Evolutionary conservation across 2,113 vertebrate species (phyloP).

Genomic region (Dromiciops gliroides): DNA sequence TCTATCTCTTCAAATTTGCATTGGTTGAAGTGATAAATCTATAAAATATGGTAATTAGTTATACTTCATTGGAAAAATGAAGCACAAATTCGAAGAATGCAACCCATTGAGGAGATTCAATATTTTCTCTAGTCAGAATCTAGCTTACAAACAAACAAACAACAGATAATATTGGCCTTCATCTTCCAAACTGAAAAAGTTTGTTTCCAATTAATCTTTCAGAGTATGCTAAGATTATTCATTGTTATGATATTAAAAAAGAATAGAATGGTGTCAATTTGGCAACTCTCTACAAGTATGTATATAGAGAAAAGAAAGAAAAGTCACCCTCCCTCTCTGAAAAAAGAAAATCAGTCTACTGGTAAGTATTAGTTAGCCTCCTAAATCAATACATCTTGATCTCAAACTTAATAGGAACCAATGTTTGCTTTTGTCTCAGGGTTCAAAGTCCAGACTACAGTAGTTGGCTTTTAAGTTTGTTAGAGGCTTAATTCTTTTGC

Average conservation of each 20-base stretch:
- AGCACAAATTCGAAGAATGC: not conserved
- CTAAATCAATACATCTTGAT: constrained; percentile 67
- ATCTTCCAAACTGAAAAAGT: not conserved
- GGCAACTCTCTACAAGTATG: not conserved
- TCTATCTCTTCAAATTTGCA: not conserved
- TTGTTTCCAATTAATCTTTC: not conserved
- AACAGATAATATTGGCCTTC: not conserved
- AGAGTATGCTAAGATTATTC: not conserved
- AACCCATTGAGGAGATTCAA: not conserved
- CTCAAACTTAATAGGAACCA: constrained; percentile 62
- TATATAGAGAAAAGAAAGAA: not conserved
- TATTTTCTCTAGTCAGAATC: not conserved
- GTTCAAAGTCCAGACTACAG: constrained; percentile 76
- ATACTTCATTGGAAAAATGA: not conserved
- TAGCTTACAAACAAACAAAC: not conserved
- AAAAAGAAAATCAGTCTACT: constrained; percentile 29
- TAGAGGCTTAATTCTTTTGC: constrained; percentile 74
- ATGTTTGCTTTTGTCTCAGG: constrained; percentile 59
- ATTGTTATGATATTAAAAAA: not conserved
- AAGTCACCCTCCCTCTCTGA: constrained; percentile 36
- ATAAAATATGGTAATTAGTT: not conserved
- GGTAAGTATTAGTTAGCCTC: constrained; percentile 58
- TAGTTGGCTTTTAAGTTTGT: constrained; percentile 70
- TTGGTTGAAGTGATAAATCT: not conserved
- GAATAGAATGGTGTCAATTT: not conserved